Percentiles rank a stretch among this genome's conserved stretches.
phyloP scores from a whole-genome alignment of 2,888 invertebrate species.

The Empis stercorea region DNA sequence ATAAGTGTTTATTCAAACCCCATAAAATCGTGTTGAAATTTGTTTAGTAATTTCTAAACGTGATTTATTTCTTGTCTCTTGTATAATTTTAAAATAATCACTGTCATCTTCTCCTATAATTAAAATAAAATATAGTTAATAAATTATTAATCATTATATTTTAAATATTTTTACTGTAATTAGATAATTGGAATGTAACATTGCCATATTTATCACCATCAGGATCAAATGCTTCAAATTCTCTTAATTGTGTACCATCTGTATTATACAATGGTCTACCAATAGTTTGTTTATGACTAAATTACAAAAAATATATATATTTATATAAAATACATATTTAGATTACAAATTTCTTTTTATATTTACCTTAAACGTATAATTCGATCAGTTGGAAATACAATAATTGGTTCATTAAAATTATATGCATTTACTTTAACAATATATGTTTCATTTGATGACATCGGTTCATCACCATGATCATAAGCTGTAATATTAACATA shows the following conservation, averaged over 20 bases:
- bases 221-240: conserved; percentile 41
- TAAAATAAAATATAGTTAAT: no score
- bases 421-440: conserved; percentile 39
- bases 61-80: conserved; percentile 15
- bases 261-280: conserved; percentile 16
- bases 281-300: conserved; percentile 15
- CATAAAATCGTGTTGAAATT: conserved; percentile 14
- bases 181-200: conserved; percentile 35
- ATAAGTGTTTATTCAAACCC: conserved; percentile 10
- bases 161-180: neutral
- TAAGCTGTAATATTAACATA: conserved; percentile 42
- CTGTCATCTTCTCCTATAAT: conserved; percentile 15
- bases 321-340: neutral
- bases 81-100: conserved; percentile 16
- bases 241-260: conserved; percentile 32
- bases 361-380: conserved; percentile 32
- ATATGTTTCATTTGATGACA: conserved; percentile 35
- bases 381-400: conserved; percentile 39
- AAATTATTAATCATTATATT: no score
- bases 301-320: neutral
- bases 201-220: conserved; percentile 44
- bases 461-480: conserved; percentile 40
- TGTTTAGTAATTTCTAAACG: conserved; percentile 13
- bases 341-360: no score
- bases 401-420: conserved; percentile 45